A percentile compares a stretch with the other conserved stretches of the same genome.
phyloP scores from a whole-genome alignment of 1,140 invertebrate genomes.

The Caenorhabditis latens region DNA sequence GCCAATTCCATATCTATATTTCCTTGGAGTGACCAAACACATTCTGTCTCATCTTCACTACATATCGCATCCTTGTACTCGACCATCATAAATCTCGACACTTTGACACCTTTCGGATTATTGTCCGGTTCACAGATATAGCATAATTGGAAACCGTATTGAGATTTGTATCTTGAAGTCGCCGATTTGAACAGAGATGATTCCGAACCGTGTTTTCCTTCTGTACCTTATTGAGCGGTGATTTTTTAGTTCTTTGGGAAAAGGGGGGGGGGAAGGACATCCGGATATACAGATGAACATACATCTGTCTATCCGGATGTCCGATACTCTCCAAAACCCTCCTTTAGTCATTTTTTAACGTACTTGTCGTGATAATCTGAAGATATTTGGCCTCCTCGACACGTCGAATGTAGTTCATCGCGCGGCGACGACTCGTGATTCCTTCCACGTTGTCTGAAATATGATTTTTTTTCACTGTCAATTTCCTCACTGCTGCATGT shows the following conservation, averaged over 20 bases:
- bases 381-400: background rate
- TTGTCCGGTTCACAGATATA: background rate
- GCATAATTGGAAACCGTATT: conserved; percentile 57
- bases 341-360: background rate
- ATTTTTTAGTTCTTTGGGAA: background rate
- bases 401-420: conserved; percentile 18
- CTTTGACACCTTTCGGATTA: background rate
- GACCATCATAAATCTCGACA: conserved; percentile 34
- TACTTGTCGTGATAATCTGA: conserved; percentile 22
- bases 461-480: too few species aligned
- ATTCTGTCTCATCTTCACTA: conserved; percentile 29
- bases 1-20: conserved; percentile 65
- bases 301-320: too few species aligned
- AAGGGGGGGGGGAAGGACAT: too few species aligned
- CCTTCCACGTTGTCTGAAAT: conserved; percentile 36
- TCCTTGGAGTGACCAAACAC: conserved; percentile 49
- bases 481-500: too few species aligned
- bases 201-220: conserved; percentile 7
- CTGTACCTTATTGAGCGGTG: background rate
- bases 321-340: too few species aligned
- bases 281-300: too few species aligned
- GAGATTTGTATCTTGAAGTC: background rate
- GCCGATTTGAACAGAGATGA: background rate
- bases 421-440: background rate
- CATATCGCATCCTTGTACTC: conserved; percentile 12